Evolutionary conservation across 2,888 invertebrate genomes (phyloP), one percentile per base, ranked within the genome.

Genomic region (Aspidiotus destructor): DNA sequence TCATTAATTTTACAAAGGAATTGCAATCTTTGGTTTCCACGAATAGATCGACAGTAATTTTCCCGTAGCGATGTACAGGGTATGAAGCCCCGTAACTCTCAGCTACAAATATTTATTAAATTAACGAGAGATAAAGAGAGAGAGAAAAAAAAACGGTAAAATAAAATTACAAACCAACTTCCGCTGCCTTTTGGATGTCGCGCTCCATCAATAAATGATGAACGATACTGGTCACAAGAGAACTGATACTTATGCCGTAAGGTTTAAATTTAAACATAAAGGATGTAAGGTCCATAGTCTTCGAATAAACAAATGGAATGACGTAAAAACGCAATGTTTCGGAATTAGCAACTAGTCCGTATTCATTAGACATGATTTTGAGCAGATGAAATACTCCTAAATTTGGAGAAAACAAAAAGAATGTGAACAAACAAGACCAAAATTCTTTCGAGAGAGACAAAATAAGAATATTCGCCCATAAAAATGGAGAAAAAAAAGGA

Each of bases 241-340:
- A 79, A 70, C 78, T 81, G 73, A 75, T 74, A 17, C 78, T 82
- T 40, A 89, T 76, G 62, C 85, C 85, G 1, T 81, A 82, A 61
- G 83, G 79, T 71, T 85, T 80, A 10, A 92, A 77, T 70, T 82
- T 79, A 0, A 80, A 76, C 17, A 89, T 81, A 13, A 86, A 79
- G 71, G 83, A 81, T 9, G n/a, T 1, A 52, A 63, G 58, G 44
- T 52, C 44, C 10, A 28, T 16, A 5, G 54, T 10, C 10, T 61
- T 60, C 55, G 68, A 60, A n/a, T 70, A 80, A 1, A 88, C 74
- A 74, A 83, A 83, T 9, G 92, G 92, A 71, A 92, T 81, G 0
- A 89, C 83, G 75, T 88, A 92, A 65, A 89, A 86, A 68, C 85
- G 80, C 2, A 92, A 76, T 0, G 90, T 88, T 76, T 89, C 87